Evolutionary conservation across 2,888 invertebrate species (phyloP).

Genomic region (Caenorhabditis wallacei): DNA sequence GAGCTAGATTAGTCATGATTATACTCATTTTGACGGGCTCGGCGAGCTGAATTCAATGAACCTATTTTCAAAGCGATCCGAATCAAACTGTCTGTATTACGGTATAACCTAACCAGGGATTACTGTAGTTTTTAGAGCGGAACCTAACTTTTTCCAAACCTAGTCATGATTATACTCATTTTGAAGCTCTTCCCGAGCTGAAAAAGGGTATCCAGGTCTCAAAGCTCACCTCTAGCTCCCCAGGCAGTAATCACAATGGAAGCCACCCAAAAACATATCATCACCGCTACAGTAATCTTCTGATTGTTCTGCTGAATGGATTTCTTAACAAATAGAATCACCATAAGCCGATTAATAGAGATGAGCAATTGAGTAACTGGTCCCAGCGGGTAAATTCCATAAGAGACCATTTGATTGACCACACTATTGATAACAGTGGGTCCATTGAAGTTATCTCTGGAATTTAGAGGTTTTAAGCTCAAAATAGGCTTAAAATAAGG

Average conservation of each 20-base stretch:
- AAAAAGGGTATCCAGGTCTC: too few relatives aligned
- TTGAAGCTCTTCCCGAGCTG: too few relatives aligned
- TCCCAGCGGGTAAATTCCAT: slow-evolving; percentile 48
- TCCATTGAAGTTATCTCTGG: slow-evolving; percentile 37
- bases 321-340: slow-evolving; percentile 34
- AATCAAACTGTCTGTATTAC: not conserved
- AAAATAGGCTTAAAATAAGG: not conserved
- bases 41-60: not conserved
- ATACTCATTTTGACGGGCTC: not conserved
- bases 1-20: not conserved
- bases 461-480: not conserved
- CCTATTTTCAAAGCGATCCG: not conserved
- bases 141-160: too few relatives aligned
- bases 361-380: slow-evolving; percentile 47
- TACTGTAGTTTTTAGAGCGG: too few relatives aligned
- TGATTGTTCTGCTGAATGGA: slow-evolving; percentile 25
- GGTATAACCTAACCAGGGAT: too few relatives aligned
- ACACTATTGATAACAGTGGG: slow-evolving; percentile 38
- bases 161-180: too few relatives aligned
- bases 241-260: slow-evolving; percentile 9
- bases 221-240: slow-evolving; percentile 21
- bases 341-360: slow-evolving; percentile 40
- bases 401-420: slow-evolving; percentile 52
- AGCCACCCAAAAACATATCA: slow-evolving; percentile 26
- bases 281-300: slow-evolving; percentile 5